phyloP scores from a whole-genome alignment of 1,140 invertebrate species.

The Heliconius nattereri region DNA sequence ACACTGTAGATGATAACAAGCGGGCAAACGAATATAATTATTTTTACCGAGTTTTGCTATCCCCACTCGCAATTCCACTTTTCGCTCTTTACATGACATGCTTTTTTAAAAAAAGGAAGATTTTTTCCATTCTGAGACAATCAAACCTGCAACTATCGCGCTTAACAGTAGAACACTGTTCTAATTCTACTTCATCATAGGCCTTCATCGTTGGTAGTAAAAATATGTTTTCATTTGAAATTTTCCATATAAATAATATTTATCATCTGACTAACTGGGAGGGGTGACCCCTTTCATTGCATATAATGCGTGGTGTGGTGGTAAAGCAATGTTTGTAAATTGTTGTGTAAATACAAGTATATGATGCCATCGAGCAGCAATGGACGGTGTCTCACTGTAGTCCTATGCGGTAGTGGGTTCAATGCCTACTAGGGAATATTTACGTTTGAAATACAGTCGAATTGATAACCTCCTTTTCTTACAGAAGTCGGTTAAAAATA shows the following conservation, averaged over 20 bases:
- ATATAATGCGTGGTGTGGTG: background rate
- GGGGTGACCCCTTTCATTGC: background rate
- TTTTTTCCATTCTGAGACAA: too few relatives aligned
- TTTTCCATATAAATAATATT: background rate
- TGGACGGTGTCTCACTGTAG: too few relatives aligned
- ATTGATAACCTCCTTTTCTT: too few relatives aligned
- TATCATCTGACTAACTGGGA: background rate
- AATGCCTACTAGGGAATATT: background rate
- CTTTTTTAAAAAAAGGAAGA: too few relatives aligned
- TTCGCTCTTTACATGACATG: too few relatives aligned
- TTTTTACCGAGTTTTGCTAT: too few relatives aligned
- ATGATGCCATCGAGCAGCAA: background rate
- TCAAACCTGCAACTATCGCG: background rate
- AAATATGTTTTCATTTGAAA: background rate
- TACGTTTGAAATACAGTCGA: too few relatives aligned
- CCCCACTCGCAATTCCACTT: too few relatives aligned
- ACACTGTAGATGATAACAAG: too few relatives aligned
- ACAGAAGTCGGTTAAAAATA: too few relatives aligned
- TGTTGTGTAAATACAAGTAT: conserved; percentile 6
- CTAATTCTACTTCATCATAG: background rate
- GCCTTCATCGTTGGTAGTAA: background rate
- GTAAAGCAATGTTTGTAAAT: background rate
- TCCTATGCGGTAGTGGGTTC: background rate
- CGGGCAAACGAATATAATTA: too few relatives aligned
- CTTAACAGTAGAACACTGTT: background rate